A percentile compares a stretch with the other conserved stretches of the same genome.
These are phyloP conservation scores for Pachyrhynchus sulphureomaculatus DNA, from an alignment of 1,140 invertebrate genomes.

Conservation along the genomic window DNA sequence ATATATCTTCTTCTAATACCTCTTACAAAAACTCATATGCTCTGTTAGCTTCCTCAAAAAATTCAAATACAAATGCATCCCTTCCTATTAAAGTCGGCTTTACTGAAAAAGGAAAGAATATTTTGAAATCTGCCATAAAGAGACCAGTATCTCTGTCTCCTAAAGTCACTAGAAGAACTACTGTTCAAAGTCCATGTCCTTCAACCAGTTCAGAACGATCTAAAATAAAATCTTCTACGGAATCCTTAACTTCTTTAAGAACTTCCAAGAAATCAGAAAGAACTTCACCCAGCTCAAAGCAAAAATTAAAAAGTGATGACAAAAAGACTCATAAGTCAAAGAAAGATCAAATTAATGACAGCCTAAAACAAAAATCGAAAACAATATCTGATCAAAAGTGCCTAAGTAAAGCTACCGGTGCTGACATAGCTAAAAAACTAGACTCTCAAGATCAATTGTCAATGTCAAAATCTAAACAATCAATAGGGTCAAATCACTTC, in stretches of 20 bases:
- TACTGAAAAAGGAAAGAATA: slow-evolving; percentile 54
- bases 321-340: slow-evolving; percentile 38
- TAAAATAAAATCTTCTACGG: slow-evolving; percentile 42
- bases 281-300: neutral
- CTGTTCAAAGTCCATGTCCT: slow-evolving; percentile 30
- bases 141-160: slow-evolving; percentile 13
- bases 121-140: slow-evolving; percentile 35
- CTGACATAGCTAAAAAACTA: slow-evolving; percentile 42
- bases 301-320: neutral
- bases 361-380: slow-evolving; percentile 42
- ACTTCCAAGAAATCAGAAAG: slow-evolving; percentile 20
- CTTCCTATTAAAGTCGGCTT: slow-evolving; percentile 54
- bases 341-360: slow-evolving; percentile 45
- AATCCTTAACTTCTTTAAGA: slow-evolving; percentile 41
- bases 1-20: slow-evolving; percentile 47
- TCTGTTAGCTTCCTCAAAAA: slow-evolving; percentile 48
- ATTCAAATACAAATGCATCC: slow-evolving; percentile 53
- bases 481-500: slow-evolving; percentile 64
- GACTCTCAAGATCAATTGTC: slow-evolving; percentile 40
- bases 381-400: slow-evolving; percentile 40
- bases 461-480: slow-evolving; percentile 57
- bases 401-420: slow-evolving; percentile 36
- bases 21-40: slow-evolving; percentile 52
- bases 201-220: slow-evolving; percentile 29
- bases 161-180: slow-evolving; percentile 15